Evolutionary conservation across 2,113 vertebrate species (phyloP).

Genomic region (Synodontis membranacea): DNA sequence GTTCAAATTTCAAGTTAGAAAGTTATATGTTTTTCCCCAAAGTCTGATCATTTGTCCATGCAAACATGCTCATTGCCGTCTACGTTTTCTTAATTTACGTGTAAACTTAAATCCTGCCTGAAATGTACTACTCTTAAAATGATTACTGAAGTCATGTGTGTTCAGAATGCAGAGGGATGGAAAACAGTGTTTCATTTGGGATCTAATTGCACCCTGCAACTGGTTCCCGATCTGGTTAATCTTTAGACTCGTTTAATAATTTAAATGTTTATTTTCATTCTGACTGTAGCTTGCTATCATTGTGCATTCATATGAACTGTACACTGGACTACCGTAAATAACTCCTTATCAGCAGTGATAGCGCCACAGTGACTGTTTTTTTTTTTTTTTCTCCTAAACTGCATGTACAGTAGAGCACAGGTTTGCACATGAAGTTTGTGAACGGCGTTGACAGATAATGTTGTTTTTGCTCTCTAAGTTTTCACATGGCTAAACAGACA

Average conservation of each 20-base stretch:
- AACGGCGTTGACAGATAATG: not conserved
- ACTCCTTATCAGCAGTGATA: conserved; percentile 18
- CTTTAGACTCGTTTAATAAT: not conserved
- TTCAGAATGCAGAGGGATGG: not conserved
- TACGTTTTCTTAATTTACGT: not conserved
- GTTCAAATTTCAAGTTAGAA: not conserved
- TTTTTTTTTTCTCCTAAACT: too few species aligned
- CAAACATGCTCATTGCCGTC: not conserved
- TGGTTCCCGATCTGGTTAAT: not conserved
- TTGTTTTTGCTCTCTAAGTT: not conserved
- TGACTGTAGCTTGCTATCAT: not conserved
- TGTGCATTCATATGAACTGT: not conserved
- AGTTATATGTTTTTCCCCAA: not conserved
- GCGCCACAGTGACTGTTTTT: not conserved
- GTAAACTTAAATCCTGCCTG: not conserved
- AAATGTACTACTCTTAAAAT: not conserved
- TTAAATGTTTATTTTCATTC: not conserved
- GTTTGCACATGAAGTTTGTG: not conserved
- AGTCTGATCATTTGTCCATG: not conserved
- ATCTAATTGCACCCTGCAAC: not conserved
- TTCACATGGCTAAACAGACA: not conserved
- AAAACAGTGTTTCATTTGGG: not conserved
- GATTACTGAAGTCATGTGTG: not conserved
- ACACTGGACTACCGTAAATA: not conserved
- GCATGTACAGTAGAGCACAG: not conserved